Evolutionary conservation across 2,797 vertebrate species (phyloP), one percentile per base, ranked within the genome.

Genomic region (Scolopax bukidnonensis): DNA sequence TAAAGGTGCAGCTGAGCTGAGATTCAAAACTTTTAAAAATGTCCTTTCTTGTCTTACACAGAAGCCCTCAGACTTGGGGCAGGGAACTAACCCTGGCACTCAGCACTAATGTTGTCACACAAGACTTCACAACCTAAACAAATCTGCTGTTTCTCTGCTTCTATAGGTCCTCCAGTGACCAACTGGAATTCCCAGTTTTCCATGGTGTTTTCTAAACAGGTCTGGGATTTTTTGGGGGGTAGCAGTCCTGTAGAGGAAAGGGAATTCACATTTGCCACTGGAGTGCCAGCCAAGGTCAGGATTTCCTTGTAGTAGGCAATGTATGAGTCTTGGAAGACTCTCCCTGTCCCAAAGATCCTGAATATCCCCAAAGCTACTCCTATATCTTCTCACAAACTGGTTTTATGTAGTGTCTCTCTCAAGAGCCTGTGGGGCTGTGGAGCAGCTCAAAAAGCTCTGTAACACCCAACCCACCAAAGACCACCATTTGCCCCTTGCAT

Each of bases 201-300:
- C 8, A 32, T 9, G 4, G 10, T n/a, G 13, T 60, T 76, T 86
- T 56, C 54, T 82, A 54, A 56, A 33, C 41, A 76, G 56, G 53
- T 18, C 30, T 68, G 23, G 47, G 47, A 13, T 20, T 0, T 8
- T 68, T 14, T 1, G 4, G 6, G 10, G 43, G 7, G 6, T 40
- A 41, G n/a, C 7, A 36, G 45, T n/a, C 48, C 47, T 70, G 32
- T 19, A 47, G 27, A 57, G 7, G 11, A 84, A 69, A 45, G 17
- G 28, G 23, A 91, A 69, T 69, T 61, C 18, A 15, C 4, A 11
- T 36, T 76, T 84, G 18, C 24, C 43, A 20, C 16, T n/a, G 80
- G 33, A 1, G 3, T 28, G 17, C 9, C 30, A 87, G 59, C 38
- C 7, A 40, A 36, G 19, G 10, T 28, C 30, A 80, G 36, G 17